Evolutionary conservation across 2,888 invertebrate genomes (phyloP), one percentile per base, ranked within the genome.

Genomic region (Drosophila quinaria): DNA sequence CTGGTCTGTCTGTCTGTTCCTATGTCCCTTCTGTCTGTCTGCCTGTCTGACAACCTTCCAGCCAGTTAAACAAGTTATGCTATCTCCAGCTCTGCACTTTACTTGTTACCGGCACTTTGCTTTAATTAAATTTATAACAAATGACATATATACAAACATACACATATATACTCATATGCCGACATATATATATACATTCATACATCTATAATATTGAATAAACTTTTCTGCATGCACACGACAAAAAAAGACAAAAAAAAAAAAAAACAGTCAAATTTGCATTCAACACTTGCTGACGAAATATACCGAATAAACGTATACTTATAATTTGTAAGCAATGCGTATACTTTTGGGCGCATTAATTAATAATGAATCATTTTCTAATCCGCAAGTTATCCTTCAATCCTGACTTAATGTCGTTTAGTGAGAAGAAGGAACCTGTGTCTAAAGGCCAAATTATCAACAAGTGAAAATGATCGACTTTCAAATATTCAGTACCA

Each of bases 41-140:
- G 17, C 11, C 41, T 54, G 61, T 47, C 50, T 51, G 69, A 31
- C 52, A 22, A 49, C 17, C 54, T 64, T 60, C 50, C 74, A 75
- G 17, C 52, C 68, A 64, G 74, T 78, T 76, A 78, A 58, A 74
- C 68, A 75, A 74, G 73, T 75, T 75, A 67, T 75, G 78, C 68
- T 67, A 67, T 73, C 58, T 39, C 46, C 68, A 73, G 55, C 67
- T 63, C 55, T 55, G 62, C 74, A 64, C 63, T 58, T 70, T 60
- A 78, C 79, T 73, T 65, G 70, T 79, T 87, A 87, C 85, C 85
- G 81, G 85, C 75, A 87, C 78, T 87, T 87, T 79, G 66, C 68
- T 85, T 82, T 87, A 82, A 82, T 87, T 82, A 85, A 82, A 82
- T 87, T 85, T 87, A 85, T 76, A 81, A 71, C 86, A 85, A 79